Evolutionary conservation across 2,888 invertebrate genomes (phyloP).

Genomic region (Ochropleura plecta): DNA sequence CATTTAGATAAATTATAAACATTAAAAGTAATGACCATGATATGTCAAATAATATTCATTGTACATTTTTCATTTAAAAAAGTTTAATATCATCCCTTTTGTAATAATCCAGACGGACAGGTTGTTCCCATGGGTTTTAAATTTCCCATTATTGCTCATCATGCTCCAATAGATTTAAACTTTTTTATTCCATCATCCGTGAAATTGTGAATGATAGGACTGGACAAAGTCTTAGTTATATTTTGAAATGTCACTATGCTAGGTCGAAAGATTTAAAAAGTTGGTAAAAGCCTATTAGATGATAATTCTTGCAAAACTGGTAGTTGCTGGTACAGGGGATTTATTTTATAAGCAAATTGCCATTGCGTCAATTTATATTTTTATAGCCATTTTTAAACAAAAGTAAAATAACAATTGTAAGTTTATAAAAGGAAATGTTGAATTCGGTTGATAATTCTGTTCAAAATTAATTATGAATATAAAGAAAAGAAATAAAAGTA

Average conservation of each 20-base stretch:
- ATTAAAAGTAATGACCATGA: background rate
- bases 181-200: conserved; percentile 44
- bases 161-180: conserved; percentile 50
- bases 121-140: conserved; percentile 61
- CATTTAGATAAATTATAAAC: background rate
- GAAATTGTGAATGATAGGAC: conserved; percentile 36
- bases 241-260: background rate
- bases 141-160: conserved; percentile 61
- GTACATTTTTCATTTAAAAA: background rate
- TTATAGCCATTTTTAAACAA: background rate
- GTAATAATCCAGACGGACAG: conserved; percentile 49
- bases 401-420: background rate
- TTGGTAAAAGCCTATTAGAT: background rate
- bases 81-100: conserved; percentile 18
- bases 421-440: background rate
- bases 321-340: background rate
- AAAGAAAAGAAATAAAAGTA: background rate
- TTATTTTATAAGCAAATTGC: background rate
- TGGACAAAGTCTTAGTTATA: background rate
- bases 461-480: background rate
- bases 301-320: background rate
- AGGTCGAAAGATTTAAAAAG: background rate
- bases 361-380: background rate
- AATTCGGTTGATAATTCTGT: background rate
- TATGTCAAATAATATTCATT: conserved; percentile 14